Base-by-base conservation (phyloP, 2,888 invertebrate species). In the Lucinisca nassula region DNA sequence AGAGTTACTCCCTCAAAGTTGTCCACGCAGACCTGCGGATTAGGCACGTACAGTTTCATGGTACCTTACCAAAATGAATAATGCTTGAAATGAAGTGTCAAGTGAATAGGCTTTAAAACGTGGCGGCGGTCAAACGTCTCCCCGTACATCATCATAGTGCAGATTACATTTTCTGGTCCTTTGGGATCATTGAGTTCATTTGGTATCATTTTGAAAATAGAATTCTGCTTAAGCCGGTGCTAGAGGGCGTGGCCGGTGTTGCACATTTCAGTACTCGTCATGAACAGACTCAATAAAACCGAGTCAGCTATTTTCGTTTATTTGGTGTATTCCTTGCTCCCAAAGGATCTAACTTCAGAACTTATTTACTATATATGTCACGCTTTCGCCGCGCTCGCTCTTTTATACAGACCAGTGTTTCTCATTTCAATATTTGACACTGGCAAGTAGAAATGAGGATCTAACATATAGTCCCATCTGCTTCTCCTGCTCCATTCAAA, bases 331-430 rank as follows among this genome's bases (percentile, higher is more conserved):
- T n/a, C n/a, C n/a, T n/a, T n/a, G n/a, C n/a, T n/a, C n/a, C n/a
- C n/a, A n/a, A n/a, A n/a, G n/a, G n/a, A n/a, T n/a, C n/a, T n/a
- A n/a, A n/a, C n/a, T n/a, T n/a, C n/a, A n/a, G n/a, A n/a, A n/a
- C n/a, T n/a, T n/a, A n/a, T 72, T 72, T 10, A 14, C 61, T 72
- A 75, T 40, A 30, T 76, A 21, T 74, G 81, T 72, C 24, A 55
- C 30, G 27, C 76, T 49, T 37, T 40, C 67, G 30, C 70, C 67
- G 1, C 27, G 32, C 27, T 82, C 49, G 17, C 58, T 10, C 38
- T 76, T 82, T 74, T 82, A 76, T 70, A 75, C 27, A 82, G 32
- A 35, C 76, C 82, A 35, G 76, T 61, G 27, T 82, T 77, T 76
- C 51, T 67, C 45, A 76, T 10, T 40, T 70, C 72, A 14, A 38